Conservation (phyloP, 2,888 invertebrate species). For the Erynnis tages region DNA sequence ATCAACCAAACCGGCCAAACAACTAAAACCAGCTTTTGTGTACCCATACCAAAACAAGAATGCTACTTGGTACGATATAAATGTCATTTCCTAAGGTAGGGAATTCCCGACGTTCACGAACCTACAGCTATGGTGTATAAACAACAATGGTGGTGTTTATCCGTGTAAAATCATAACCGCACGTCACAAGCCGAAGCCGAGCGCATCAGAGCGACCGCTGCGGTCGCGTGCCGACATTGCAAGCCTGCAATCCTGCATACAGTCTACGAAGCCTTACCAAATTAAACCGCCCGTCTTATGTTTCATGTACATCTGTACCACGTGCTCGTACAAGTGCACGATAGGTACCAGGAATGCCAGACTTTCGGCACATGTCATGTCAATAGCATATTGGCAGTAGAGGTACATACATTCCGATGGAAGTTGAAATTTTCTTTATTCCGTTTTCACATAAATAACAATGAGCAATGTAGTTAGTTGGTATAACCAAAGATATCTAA, state of each 20-base stretch:
- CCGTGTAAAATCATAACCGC: slow-evolving; percentile 39
- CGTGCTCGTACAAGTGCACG: slow-evolving; percentile 3
- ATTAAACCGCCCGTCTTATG: slow-evolving; percentile 18
- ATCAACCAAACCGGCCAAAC: no score
- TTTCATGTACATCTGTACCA: slow-evolving; percentile 10
- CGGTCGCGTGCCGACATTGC: slow-evolving; percentile 66
- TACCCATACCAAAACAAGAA: no score
- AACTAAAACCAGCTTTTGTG: no score
- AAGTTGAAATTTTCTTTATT: no score
- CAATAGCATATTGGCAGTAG: slow-evolving; percentile 5
- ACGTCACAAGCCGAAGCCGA: slow-evolving; percentile 49
- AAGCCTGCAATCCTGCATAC: slow-evolving; percentile 46
- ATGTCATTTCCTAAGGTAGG: no score
- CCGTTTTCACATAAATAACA: no score
- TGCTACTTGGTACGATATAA: no score
- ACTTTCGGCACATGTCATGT: slow-evolving; percentile 8
- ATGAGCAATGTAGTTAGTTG: no score
- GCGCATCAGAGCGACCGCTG: slow-evolving; percentile 46
- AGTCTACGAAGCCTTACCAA: slow-evolving; percentile 33
- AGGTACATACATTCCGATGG: no score
- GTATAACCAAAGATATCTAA: no score
- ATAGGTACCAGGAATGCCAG: slow-evolving; percentile 1
- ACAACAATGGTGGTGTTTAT: slow-evolving; percentile 3
- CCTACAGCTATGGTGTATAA: no score
- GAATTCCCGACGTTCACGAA: no score